Evolutionary conservation across 2,888 invertebrate species (phyloP), one percentile per base, ranked within the genome.

Genomic region (Schrankia costaestrigalis): DNA sequence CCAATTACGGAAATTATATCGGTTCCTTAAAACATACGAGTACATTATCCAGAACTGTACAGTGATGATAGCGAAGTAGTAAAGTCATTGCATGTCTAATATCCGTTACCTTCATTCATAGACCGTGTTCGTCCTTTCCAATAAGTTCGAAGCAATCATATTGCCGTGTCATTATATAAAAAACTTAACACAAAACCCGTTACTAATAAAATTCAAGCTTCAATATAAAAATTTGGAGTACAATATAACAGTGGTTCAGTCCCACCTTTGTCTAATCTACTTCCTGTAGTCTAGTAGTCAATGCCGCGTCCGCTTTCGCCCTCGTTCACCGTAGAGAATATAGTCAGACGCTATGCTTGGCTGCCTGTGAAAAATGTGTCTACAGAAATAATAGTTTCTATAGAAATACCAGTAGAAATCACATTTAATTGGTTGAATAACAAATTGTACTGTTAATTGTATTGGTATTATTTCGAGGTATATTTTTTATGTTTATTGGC

Each of bases 321-420:
- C 43, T 55, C 56, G 46, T 48, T 38, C 45, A 54, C 46, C 47
- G 44, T 41, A 55, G 51, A 56, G 49, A 59, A 60, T 63, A 65
- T 67, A 54, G 58, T 53, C 66, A 75, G 71, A 68, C 75, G 72
- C 57, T 47, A 78, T 73, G 82, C 70, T 71, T 69, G 68, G 78
- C 47, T 64, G 81, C 77, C 73, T 84, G 82, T 74, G 82, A 84
- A 83, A 79, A 82, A 81, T 79, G 73, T 64, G 62, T 62, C 72
- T 71, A 71, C 56, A 54, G 44, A 41, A 34, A 47, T 50, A 54
- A 51, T 54, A 45, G 38, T 31, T 48, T 31, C 32, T 58, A 54
- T 49, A 41, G 50, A 46, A 45, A 46, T 42, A 42, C 31, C 39
- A 42, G 26, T 56, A 45, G 45, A 52, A 44, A 42, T 49, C 32